These are phyloP conservation scores for Lordiphosa mommai DNA, from an alignment of 1,140 invertebrate genomes.

Conservation along the genomic window DNA sequence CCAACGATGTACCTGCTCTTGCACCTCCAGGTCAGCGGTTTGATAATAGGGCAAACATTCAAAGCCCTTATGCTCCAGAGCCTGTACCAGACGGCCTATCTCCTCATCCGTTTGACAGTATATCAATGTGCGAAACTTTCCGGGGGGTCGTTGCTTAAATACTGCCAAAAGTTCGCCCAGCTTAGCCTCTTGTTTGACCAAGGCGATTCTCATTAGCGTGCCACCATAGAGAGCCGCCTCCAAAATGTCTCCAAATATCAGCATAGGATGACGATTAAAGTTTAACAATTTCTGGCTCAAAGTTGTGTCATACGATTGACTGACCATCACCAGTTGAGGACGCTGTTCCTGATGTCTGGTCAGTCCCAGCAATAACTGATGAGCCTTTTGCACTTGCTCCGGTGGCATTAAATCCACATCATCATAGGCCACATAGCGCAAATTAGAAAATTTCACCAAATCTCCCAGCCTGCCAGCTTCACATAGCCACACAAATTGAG, in stretches of 20 bases:
- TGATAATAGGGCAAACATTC: slow-evolving; percentile 47
- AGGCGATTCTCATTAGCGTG: background rate
- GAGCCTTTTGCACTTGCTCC: background rate
- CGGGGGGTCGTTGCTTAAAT: slow-evolving; percentile 28
- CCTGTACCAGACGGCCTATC: slow-evolving; percentile 2
- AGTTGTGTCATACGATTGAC: slow-evolving; percentile 15
- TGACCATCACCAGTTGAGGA: slow-evolving; percentile 35
- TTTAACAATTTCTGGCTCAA: slow-evolving; percentile 6
- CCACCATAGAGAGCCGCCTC: slow-evolving; percentile 52
- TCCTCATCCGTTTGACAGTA: slow-evolving; percentile 31
- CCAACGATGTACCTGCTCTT: slow-evolving; percentile 25
- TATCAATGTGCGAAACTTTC: slow-evolving; percentile 26
- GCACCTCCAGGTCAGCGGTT: slow-evolving; percentile 5
- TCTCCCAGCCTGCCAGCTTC: background rate
- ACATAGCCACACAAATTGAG: slow-evolving; percentile 30
- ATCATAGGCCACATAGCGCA: slow-evolving; percentile 34
- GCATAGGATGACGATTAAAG: slow-evolving; percentile 10
- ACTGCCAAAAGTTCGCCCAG: slow-evolving; percentile 1
- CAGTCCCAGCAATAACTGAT: background rate
- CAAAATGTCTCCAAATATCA: slow-evolving; percentile 49
- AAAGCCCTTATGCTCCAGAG: slow-evolving; percentile 1
- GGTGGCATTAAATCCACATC: slow-evolving; percentile 42
- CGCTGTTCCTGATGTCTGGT: background rate
- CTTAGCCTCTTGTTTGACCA: slow-evolving; percentile 6
- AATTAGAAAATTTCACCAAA: background rate